Evolutionary conservation across 1,140 invertebrate genomes (phyloP).

Genomic region (Hylaeus volcanicus): DNA sequence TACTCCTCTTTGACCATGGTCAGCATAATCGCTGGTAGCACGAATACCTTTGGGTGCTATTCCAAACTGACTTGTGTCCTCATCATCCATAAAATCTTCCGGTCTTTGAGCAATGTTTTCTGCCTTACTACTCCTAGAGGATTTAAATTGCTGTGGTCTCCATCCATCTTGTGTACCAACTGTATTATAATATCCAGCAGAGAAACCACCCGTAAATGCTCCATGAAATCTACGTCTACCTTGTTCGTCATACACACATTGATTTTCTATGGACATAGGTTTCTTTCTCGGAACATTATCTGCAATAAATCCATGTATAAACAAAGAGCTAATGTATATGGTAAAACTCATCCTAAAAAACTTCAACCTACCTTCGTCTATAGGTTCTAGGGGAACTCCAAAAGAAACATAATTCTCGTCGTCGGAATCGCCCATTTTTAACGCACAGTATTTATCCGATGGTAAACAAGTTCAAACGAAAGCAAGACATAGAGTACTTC

Average conservation of each 20-base stretch:
- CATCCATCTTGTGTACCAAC: conserved; percentile 98
- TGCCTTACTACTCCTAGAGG: conserved; percentile 88
- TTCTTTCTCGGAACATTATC: conserved; percentile 90
- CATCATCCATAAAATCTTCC: conserved; percentile 99
- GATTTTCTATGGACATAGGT: conserved; percentile 91
- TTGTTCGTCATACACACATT: conserved; percentile 93
- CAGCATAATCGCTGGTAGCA: conserved; percentile 88
- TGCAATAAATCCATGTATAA: conserved; percentile 72
- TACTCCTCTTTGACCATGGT: conserved; percentile 77
- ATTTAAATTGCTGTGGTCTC: conserved; percentile 95
- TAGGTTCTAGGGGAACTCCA: conserved; percentile 88
- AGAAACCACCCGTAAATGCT: conserved; percentile 99
- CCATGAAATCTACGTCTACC: conserved; percentile 97
- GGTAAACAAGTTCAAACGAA: not conserved
- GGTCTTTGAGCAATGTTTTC: conserved; percentile 82
- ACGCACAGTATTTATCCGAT: not conserved
- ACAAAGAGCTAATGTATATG: conserved; percentile 26
- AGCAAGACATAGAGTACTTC: not conserved
- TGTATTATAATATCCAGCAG: conserved; percentile 98
- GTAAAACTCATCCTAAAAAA: conserved; percentile 4
- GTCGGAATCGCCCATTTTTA: conserved; percentile 74
- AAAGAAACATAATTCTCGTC: conserved; percentile 85
- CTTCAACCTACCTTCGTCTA: conserved; percentile 87
- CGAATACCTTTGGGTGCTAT: conserved; percentile 94
- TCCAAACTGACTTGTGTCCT: conserved; percentile 96